Conservation (phyloP, 1,140 invertebrate genomes). For the Microplitis mediator region DNA sequence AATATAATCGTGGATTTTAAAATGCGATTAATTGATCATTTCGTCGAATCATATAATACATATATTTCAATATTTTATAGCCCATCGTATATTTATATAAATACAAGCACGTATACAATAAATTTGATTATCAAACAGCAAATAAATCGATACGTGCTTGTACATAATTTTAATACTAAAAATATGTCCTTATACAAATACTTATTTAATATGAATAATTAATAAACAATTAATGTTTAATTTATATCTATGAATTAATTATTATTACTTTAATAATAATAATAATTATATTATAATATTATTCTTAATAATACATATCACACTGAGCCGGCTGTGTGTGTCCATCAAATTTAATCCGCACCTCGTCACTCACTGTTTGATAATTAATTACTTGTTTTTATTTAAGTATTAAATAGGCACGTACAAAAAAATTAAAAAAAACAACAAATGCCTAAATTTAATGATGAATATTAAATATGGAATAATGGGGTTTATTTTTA, state of each 20-base stretch:
- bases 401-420: background rate
- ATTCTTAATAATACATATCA: conserved; percentile 53
- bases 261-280: background rate
- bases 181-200: conserved; percentile 31
- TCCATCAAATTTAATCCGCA: conserved; percentile 45
- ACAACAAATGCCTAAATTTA: conserved; percentile 29
- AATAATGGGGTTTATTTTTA: conserved; percentile 32
- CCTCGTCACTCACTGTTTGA: conserved; percentile 32
- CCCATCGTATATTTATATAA: background rate
- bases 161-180: conserved; percentile 21
- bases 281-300: conserved; percentile 38
- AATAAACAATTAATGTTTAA: conserved; percentile 18
- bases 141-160: conserved; percentile 7
- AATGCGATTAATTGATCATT: too few relatives aligned
- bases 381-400: background rate
- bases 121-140: background rate
- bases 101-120: background rate
- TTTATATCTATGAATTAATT: conserved; percentile 29
- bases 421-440: background rate
- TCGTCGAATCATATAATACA: background rate
- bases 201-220: conserved; percentile 28
- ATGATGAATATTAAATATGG: conserved; percentile 36
- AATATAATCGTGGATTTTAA: too few relatives aligned
- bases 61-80: background rate
- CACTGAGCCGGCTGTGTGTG: conserved; percentile 51